Conservation (phyloP, 2,888 invertebrate genomes). For the Sicus ferrugineus region DNA sequence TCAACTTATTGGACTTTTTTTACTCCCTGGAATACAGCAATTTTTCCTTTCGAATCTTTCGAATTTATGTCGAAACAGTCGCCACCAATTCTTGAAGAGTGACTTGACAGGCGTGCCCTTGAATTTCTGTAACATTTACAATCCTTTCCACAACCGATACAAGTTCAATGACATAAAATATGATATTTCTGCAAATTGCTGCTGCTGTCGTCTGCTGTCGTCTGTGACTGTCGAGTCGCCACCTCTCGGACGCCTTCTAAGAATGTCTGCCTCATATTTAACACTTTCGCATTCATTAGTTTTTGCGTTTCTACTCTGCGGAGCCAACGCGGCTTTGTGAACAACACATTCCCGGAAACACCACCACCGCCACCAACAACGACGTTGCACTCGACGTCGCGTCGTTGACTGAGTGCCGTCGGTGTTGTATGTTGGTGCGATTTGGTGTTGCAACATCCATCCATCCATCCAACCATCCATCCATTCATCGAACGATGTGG, state of each 20-base stretch:
- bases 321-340: conserved; percentile 30
- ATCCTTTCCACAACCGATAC: background rate
- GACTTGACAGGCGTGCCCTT: conserved; percentile 19
- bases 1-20: no score
- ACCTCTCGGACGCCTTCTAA: conserved; percentile 30
- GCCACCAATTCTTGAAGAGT: no score
- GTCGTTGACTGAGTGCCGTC: background rate
- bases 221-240: conserved; percentile 16
- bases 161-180: conserved; percentile 36
- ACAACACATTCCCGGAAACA: conserved; percentile 41
- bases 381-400: background rate
- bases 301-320: conserved; percentile 15
- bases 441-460: background rate
- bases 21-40: no score
- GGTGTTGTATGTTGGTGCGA: conserved; percentile 1
- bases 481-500: background rate
- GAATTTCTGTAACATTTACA: conserved; percentile 20
- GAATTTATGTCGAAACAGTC: no score
- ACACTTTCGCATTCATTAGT: conserved; percentile 40
- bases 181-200: conserved; percentile 18
- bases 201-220: background rate
- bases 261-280: conserved; percentile 39
- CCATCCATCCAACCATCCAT: background rate
- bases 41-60: no score
- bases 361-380: conserved; percentile 33